phyloP scores from a whole-genome alignment of 2,888 invertebrate species.

The Synergus japonicus region DNA sequence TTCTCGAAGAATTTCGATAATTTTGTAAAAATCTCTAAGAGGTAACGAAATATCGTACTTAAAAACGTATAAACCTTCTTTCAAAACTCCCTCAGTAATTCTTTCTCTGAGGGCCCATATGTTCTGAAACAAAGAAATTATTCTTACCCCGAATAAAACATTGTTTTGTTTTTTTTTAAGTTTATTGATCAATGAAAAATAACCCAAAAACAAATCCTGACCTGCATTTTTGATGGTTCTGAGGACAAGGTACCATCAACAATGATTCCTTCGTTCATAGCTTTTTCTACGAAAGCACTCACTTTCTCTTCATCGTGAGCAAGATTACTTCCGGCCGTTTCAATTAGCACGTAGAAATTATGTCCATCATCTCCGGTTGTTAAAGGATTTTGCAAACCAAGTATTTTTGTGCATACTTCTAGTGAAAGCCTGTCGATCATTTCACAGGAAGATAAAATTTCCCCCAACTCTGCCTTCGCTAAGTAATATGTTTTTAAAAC shows the following conservation, averaged over 20 bases:
- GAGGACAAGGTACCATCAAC: slow-evolving; percentile 91
- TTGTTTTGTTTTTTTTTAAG: neutral
- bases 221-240: slow-evolving; percentile 90
- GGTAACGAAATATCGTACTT: slow-evolving; percentile 98
- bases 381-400: slow-evolving; percentile 80
- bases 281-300: slow-evolving; percentile 85
- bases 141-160: slow-evolving; percentile 33
- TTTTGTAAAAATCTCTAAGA: slow-evolving; percentile 87
- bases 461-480: slow-evolving; percentile 88
- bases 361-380: slow-evolving; percentile 74
- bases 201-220: slow-evolving; percentile 66
- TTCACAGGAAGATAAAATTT: slow-evolving; percentile 97
- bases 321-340: slow-evolving; percentile 92
- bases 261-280: slow-evolving; percentile 86
- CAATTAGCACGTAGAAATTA: slow-evolving; percentile 92
- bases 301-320: slow-evolving; percentile 94
- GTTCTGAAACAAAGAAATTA: slow-evolving; percentile 75
- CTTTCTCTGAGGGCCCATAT: slow-evolving; percentile 94
- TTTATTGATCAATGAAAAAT: neutral
- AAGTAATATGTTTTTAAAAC: slow-evolving; percentile 86
- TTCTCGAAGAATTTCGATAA: slow-evolving; percentile 86
- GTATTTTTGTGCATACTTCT: slow-evolving; percentile 82
- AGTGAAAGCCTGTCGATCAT: slow-evolving; percentile 91
- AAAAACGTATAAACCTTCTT: slow-evolving; percentile 90
- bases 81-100: slow-evolving; percentile 86